Conservation (phyloP, 2,888 invertebrate species). For the Andrena bucephala region DNA sequence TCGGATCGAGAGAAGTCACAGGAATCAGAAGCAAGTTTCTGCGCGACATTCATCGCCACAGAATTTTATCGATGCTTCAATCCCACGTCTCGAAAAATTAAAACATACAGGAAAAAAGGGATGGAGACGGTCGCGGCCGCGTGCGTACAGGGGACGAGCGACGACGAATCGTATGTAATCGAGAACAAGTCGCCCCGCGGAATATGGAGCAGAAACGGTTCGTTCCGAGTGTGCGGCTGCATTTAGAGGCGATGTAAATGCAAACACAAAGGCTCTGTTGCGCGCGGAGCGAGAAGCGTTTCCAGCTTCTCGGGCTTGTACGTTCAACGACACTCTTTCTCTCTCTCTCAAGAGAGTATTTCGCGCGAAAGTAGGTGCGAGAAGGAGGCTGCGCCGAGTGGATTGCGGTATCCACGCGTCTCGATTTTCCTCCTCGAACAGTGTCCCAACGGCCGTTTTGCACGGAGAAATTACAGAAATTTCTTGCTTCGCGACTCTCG, state of each 20-base stretch:
- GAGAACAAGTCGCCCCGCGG: slow-evolving; percentile 44
- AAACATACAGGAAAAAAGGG: too few species aligned
- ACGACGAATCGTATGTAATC: slow-evolving; percentile 33
- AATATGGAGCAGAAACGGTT: slow-evolving; percentile 54
- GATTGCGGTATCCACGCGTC: slow-evolving; percentile 34
- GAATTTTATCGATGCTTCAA: too few species aligned
- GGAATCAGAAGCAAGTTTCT: background rate
- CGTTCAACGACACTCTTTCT: slow-evolving; percentile 31
- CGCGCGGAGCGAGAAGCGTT: slow-evolving; percentile 35
- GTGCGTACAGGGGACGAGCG: background rate
- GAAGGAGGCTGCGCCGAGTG: slow-evolving; percentile 39
- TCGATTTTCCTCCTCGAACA: slow-evolving; percentile 26
- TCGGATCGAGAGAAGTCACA: background rate
- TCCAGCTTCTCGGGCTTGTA: slow-evolving; percentile 10
- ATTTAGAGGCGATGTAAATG: slow-evolving; percentile 53
- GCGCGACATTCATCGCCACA: too few species aligned
- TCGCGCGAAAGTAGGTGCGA: slow-evolving; percentile 53
- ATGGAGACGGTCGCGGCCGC: background rate
- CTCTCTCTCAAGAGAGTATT: slow-evolving; percentile 33
- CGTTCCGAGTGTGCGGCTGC: slow-evolving; percentile 55
- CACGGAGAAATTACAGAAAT: slow-evolving; percentile 11
- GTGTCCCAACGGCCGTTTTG: too few species aligned
- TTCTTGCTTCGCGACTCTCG: background rate
- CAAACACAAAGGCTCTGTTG: slow-evolving; percentile 51
- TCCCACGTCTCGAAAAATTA: too few species aligned